Evolutionary conservation across 2,888 invertebrate species (phyloP).

Genomic region (Aphodius granarius): DNA sequence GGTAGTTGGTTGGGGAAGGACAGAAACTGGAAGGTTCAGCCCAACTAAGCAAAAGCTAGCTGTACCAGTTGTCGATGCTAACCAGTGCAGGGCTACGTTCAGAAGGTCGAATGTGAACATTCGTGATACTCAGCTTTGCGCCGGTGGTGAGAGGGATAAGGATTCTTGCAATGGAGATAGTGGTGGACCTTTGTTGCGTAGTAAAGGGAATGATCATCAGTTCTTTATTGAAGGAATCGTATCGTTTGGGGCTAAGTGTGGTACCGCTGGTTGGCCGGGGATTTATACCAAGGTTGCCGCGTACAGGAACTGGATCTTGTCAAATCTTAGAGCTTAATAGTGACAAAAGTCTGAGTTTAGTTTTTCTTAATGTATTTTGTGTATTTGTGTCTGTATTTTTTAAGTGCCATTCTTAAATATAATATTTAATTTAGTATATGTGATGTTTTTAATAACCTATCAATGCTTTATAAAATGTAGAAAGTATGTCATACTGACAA

Average conservation of each 20-base stretch:
- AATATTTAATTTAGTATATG: background rate
- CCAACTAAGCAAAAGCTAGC: slow-evolving; percentile 32
- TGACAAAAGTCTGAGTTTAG: background rate
- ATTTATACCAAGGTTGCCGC: slow-evolving; percentile 64
- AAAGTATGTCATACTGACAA: too few species aligned
- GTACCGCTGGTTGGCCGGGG: slow-evolving; percentile 61
- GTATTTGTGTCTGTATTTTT: background rate
- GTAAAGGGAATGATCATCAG: slow-evolving; percentile 47
- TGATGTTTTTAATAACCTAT: background rate
- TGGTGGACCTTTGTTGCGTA: slow-evolving; percentile 68
- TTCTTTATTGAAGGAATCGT: slow-evolving; percentile 58
- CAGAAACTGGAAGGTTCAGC: slow-evolving; percentile 34
- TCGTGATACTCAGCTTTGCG: slow-evolving; percentile 61
- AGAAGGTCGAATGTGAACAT: slow-evolving; percentile 13
- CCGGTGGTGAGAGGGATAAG: slow-evolving; percentile 66
- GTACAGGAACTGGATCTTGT: slow-evolving; percentile 64
- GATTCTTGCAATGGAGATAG: slow-evolving; percentile 64
- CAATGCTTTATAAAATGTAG: too few species aligned
- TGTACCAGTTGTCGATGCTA: slow-evolving; percentile 55
- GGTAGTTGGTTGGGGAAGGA: slow-evolving; percentile 53
- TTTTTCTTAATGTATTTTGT: background rate
- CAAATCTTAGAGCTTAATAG: slow-evolving; percentile 24
- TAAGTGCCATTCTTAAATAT: background rate
- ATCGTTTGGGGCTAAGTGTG: slow-evolving; percentile 58
- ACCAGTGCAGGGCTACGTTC: slow-evolving; percentile 11